Percentiles rank a stretch among this genome's conserved stretches.
Conservation (phyloP, 1,140 invertebrate species). For the Diabrotica virgifera region DNA sequence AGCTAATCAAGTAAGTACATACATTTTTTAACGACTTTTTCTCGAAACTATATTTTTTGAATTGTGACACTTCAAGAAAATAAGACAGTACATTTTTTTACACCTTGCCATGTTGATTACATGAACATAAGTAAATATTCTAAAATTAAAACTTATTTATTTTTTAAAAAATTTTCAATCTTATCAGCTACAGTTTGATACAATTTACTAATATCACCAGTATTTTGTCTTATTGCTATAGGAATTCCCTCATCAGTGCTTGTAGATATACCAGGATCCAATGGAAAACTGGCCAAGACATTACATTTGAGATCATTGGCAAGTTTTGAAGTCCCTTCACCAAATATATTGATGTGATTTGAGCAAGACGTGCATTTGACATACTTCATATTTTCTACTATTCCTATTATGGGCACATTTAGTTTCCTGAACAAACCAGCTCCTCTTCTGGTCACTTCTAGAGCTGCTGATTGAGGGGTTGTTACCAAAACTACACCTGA, state of each 20-base stretch:
- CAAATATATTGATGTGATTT: conserved; percentile 60
- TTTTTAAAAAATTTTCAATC: conserved; percentile 51
- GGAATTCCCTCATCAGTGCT: conserved; percentile 75
- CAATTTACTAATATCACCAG: conserved; percentile 56
- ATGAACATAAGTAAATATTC: too few relatives aligned
- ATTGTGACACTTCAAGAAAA: too few relatives aligned
- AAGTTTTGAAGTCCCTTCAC: conserved; percentile 54
- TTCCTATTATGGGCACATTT: conserved; percentile 73
- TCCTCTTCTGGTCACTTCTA: conserved; percentile 77
- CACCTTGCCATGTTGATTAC: too few relatives aligned
- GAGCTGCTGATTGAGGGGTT: conserved; percentile 78
- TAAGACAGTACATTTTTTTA: too few relatives aligned
- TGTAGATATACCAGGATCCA: conserved; percentile 67
- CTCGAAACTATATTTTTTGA: too few relatives aligned
- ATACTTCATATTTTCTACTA: conserved; percentile 84
- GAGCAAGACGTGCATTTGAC: conserved; percentile 71
- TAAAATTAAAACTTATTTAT: conserved; percentile 10
- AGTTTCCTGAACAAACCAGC: conserved; percentile 79
- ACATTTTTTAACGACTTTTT: too few relatives aligned
- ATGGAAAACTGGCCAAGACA: conserved; percentile 71
- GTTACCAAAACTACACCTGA: conserved; percentile 77
- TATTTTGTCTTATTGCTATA: conserved; percentile 67
- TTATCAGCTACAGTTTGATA: conserved; percentile 57
- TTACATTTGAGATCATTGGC: conserved; percentile 55
- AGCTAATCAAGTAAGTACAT: too few relatives aligned